Percentiles rank a stretch among this genome's conserved stretches.
Evolutionary conservation across 2,113 vertebrate species (phyloP).

Genomic region (Scomber japonicus): DNA sequence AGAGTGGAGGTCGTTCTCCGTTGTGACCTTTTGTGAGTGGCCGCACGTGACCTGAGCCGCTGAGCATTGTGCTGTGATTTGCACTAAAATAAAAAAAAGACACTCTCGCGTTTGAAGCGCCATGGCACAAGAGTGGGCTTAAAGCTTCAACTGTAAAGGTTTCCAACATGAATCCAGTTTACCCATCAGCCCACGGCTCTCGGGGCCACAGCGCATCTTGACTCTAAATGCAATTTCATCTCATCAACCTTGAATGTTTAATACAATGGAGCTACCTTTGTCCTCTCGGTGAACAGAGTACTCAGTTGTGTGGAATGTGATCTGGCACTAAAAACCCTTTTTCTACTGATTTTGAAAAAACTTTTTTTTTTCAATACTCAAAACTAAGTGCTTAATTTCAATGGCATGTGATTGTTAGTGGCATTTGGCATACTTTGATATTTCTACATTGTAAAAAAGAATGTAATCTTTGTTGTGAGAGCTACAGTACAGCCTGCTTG

Average conservation of each 20-base stretch:
- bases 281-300: conserved; percentile 59
- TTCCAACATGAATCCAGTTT: conserved; percentile 56
- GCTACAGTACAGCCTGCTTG: background rate
- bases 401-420: conserved; percentile 19
- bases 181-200: conserved; percentile 40
- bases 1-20: conserved; percentile 47
- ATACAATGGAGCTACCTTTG: conserved; percentile 67
- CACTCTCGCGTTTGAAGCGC: conserved; percentile 54
- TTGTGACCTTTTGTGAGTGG: conserved; percentile 45
- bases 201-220: conserved; percentile 31
- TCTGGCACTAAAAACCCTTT: conserved; percentile 62
- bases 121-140: conserved; percentile 30
- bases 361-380: conserved; percentile 35
- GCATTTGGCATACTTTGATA: conserved; percentile 39
- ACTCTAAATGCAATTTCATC: conserved; percentile 75
- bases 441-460: conserved; percentile 33
- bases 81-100: conserved; percentile 66
- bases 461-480: conserved; percentile 10
- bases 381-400: conserved; percentile 54
- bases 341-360: conserved; percentile 61
- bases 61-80: conserved; percentile 59
- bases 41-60: conserved; percentile 35
- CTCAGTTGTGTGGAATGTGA: conserved; percentile 69
- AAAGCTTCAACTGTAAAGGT: conserved; percentile 55
- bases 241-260: conserved; percentile 72